Conservation (phyloP, 1,140 invertebrate genomes). For the Drosophila equinoxialis region DNA sequence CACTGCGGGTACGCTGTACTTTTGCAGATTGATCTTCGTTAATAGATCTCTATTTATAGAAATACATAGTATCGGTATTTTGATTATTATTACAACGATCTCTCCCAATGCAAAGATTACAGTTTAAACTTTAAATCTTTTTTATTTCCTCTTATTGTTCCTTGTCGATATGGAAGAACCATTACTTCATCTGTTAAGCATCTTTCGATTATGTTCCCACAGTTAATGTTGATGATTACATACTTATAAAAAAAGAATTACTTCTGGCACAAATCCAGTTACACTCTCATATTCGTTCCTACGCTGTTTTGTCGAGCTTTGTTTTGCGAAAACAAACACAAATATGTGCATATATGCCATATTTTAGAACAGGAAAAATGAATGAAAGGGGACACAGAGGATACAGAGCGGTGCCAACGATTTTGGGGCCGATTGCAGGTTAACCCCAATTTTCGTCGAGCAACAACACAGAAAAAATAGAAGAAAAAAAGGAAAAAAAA, state of each 20-base stretch:
- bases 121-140: no score
- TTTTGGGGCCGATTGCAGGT: constrained; percentile 53
- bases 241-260: neutral
- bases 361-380: neutral
- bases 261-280: neutral
- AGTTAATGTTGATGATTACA: neutral
- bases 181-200: no score
- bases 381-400: neutral
- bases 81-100: no score
- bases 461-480: constrained; percentile 4
- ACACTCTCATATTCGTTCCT: neutral
- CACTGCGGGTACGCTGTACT: neutral
- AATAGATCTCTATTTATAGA: no score
- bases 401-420: constrained; percentile 15
- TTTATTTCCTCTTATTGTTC: no score
- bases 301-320: neutral
- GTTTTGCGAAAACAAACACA: constrained; percentile 9
- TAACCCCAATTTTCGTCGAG: constrained; percentile 70
- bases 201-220: no score
- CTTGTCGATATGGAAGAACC: no score
- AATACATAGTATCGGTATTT: no score
- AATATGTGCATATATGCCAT: constrained; percentile 31
- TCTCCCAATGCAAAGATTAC: no score
- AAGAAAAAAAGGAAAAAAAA: neutral
- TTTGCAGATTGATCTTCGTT: no score